These are phyloP conservation scores for Callinectes sapidus DNA, from an alignment of 2,888 invertebrate genomes.

Conservation along the genomic window DNA sequence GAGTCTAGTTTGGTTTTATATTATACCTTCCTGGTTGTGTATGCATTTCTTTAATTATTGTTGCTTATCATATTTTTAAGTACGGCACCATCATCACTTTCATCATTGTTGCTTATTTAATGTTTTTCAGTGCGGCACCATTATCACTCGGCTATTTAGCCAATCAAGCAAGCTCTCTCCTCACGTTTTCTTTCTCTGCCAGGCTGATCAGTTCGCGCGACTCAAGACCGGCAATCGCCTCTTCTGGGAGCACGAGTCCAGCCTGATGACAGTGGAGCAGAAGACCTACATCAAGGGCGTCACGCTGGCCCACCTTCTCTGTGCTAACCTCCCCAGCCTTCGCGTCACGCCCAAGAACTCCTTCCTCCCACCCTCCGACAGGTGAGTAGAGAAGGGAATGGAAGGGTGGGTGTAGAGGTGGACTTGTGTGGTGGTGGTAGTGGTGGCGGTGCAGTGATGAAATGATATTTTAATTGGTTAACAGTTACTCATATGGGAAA, in stretches of 20 bases:
- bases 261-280: conserved; percentile 67
- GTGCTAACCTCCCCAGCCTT: conserved; percentile 54
- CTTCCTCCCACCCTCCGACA: conserved; percentile 65
- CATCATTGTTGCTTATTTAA: too few species aligned
- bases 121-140: too few species aligned
- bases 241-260: conserved; percentile 69
- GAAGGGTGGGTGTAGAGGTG: not conserved
- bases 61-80: too few species aligned
- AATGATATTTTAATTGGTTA: not conserved
- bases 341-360: conserved; percentile 59
- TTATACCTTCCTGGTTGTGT: too few species aligned
- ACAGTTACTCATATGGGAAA: not conserved
- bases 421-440: not conserved
- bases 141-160: too few species aligned
- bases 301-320: conserved; percentile 63
- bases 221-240: conserved; percentile 70
- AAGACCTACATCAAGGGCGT: conserved; percentile 51
- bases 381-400: conserved; percentile 40
- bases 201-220: conserved; percentile 72
- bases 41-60: too few species aligned
- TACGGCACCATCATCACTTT: too few species aligned
- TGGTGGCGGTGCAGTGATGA: not conserved
- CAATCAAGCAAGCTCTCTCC: not conserved
- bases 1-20: not conserved
- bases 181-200: not conserved